Percentiles rank a stretch among this genome's conserved stretches.
phyloP scores from a whole-genome alignment of 2,888 invertebrate species.

The Brachyptera putata region DNA sequence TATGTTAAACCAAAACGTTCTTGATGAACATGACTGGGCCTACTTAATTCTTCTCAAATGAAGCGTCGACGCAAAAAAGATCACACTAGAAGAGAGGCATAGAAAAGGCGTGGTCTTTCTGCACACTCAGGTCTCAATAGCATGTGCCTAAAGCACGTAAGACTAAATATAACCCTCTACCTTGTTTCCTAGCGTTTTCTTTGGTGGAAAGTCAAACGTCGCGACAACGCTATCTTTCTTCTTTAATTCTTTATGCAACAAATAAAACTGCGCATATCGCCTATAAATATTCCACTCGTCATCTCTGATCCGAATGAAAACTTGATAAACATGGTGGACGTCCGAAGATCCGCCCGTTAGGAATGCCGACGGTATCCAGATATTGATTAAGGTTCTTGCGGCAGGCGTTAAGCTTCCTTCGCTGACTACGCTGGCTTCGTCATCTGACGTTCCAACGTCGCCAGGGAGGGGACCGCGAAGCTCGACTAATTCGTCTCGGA shows the following conservation, averaged over 20 bases:
- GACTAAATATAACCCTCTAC: no score
- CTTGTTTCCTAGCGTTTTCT: conserved; percentile 90
- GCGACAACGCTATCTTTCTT: conserved; percentile 76
- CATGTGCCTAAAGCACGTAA: no score
- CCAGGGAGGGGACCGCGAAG: conserved; percentile 59
- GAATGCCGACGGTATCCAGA: conserved; percentile 86
- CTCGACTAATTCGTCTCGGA: conserved; percentile 60
- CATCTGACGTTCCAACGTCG: conserved; percentile 45
- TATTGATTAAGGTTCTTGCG: conserved; percentile 59
- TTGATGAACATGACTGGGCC: no score
- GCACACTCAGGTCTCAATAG: no score
- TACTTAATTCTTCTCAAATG: no score
- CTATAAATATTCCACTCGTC: conserved; percentile 96
- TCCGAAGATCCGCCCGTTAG: conserved; percentile 61
- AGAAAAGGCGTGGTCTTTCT: no score
- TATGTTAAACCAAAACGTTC: no score
- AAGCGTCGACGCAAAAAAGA: no score
- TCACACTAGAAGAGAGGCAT: no score
- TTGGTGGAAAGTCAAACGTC: conserved; percentile 88
- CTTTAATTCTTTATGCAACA: conserved; percentile 76
- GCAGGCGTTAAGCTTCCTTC: conserved; percentile 36
- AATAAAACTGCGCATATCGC: conserved; percentile 88
- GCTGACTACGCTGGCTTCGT: conserved; percentile 44
- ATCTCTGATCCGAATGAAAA: conserved; percentile 73
- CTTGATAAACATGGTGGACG: conserved; percentile 83